Conservation (phyloP, 2,113 vertebrate species). For the Brachyhypopomus gauderio region DNA sequence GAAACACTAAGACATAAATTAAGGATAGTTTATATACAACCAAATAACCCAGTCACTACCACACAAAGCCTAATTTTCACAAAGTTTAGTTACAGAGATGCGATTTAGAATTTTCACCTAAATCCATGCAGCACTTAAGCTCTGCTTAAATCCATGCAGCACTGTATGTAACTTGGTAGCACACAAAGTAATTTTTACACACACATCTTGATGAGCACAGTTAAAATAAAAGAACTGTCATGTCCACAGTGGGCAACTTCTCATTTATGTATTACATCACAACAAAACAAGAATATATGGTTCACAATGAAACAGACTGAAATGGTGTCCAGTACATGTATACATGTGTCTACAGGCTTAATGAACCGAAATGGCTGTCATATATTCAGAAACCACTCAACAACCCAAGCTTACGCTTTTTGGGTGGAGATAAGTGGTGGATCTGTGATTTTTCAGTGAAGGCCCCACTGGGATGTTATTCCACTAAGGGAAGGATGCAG, state of each 20-base stretch:
- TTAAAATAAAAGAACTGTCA: constrained; percentile 13
- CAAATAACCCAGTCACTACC: too few relatives aligned
- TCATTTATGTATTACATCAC: neutral
- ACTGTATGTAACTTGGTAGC: neutral
- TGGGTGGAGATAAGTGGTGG: neutral
- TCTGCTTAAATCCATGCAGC: too few relatives aligned
- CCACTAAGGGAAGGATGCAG: neutral
- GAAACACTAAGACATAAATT: too few relatives aligned
- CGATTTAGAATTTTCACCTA: neutral
- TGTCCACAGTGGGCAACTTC: neutral
- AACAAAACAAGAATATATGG: neutral
- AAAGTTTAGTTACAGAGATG: neutral
- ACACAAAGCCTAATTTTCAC: too few relatives aligned
- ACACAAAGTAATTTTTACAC: constrained; percentile 7
- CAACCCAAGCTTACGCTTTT: neutral
- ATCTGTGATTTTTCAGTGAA: neutral
- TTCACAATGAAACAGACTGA: neutral
- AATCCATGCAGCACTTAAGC: too few relatives aligned
- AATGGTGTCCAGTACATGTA: neutral
- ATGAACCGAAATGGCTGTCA: neutral
- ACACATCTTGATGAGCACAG: constrained; percentile 1
- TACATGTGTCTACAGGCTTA: constrained; percentile 1
- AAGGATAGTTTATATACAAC: too few relatives aligned
- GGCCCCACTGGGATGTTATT: too few relatives aligned
- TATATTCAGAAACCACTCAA: constrained; percentile 9